These are phyloP conservation scores for Nymphalis urticae DNA, from an alignment of 2,888 invertebrate species.

Conservation along the genomic window DNA sequence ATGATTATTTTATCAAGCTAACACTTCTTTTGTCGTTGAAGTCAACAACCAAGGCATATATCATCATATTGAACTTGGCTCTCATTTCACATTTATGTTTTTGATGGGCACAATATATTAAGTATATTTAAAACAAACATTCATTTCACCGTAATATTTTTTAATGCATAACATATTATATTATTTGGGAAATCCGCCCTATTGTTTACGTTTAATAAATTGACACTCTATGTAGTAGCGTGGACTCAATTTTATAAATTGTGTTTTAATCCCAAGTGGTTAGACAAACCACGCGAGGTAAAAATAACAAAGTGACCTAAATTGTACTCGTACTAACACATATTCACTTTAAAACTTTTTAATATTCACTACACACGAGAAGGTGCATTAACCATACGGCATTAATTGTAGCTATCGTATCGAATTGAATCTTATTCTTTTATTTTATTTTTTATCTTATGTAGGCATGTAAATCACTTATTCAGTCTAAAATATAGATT, in stretches of 20 bases:
- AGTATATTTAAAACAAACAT: no score
- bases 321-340: conserved; percentile 3
- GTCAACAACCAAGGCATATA: no score
- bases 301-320: conserved; percentile 24
- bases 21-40: no score
- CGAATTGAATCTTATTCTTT: not conserved
- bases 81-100: no score
- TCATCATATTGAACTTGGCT: no score
- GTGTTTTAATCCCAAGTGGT: conserved; percentile 23
- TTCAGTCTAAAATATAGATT: no score
- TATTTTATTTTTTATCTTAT: not conserved
- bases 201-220: conserved; percentile 21
- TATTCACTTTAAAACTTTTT: conserved; percentile 12
- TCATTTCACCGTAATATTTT: no score
- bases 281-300: conserved; percentile 27
- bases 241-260: conserved; percentile 26
- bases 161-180: no score
- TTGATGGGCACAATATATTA: no score
- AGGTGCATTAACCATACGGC: not conserved
- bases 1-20: no score
- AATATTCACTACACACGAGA: not conserved
- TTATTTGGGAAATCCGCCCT: conserved; percentile 4
- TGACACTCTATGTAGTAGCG: conserved; percentile 17
- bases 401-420: not conserved
- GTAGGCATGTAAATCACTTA: no score